phyloP scores from a whole-genome alignment of 2,888 invertebrate species.

The Camptogramma bilineatum region DNA sequence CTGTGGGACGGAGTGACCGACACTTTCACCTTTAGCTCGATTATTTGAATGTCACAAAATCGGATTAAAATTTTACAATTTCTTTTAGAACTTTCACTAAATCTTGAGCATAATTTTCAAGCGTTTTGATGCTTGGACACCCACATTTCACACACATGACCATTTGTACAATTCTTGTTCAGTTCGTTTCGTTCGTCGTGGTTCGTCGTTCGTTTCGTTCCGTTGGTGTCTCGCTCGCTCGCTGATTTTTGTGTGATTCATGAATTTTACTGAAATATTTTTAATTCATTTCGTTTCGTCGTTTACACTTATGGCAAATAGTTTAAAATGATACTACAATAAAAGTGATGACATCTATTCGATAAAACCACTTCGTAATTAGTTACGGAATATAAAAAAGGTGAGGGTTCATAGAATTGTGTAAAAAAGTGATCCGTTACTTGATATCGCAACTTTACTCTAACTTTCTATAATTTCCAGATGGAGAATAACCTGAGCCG shows the following conservation, averaged over 20 bases:
- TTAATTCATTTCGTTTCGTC: slow-evolving; percentile 52
- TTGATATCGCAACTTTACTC: slow-evolving; percentile 58
- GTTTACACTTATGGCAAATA: slow-evolving; percentile 41
- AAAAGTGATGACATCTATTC: slow-evolving; percentile 58
- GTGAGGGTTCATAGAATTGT: slow-evolving; percentile 59
- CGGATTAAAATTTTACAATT: too few species aligned
- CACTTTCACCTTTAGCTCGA: too few species aligned
- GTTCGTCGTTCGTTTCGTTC: slow-evolving; percentile 19
- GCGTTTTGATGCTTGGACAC: too few species aligned
- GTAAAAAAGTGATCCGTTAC: slow-evolving; percentile 71
- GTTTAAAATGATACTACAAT: slow-evolving; percentile 56
- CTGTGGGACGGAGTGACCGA: too few species aligned
- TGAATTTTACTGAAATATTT: slow-evolving; percentile 64
- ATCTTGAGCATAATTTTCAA: background rate
- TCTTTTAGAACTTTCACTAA: too few species aligned
- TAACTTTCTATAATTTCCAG: slow-evolving; percentile 66
- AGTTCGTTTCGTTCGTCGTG: slow-evolving; percentile 20
- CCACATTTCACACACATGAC: too few species aligned
- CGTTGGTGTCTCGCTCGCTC: slow-evolving; percentile 49
- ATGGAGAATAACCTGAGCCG: slow-evolving; percentile 85
- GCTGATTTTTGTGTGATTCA: slow-evolving; percentile 75
- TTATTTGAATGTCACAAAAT: too few species aligned
- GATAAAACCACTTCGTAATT: slow-evolving; percentile 43
- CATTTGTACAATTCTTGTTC: background rate
- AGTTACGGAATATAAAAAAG: slow-evolving; percentile 54